Evolutionary conservation across 2,113 vertebrate genomes (phyloP).

Genomic region (Gavialis gangeticus): DNA sequence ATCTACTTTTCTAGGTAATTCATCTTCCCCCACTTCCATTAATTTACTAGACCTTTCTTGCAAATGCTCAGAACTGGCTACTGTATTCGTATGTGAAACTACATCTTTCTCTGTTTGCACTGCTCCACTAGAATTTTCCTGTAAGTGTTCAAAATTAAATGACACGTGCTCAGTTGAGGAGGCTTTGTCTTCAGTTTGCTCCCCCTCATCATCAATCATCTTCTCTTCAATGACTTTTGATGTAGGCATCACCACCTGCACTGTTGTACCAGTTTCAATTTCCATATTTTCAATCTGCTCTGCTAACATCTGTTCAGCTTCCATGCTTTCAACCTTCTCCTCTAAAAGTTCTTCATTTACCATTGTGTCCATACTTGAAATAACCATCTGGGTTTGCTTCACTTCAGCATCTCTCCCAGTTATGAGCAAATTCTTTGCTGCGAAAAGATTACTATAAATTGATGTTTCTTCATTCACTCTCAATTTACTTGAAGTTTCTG

Average conservation of each 20-base stretch:
- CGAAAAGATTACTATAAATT: not conserved
- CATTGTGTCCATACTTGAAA: not conserved
- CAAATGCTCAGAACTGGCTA: not conserved
- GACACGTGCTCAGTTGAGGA: not conserved
- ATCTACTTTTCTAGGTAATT: not conserved
- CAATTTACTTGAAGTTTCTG: not conserved
- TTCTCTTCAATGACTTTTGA: not conserved
- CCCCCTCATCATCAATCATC: not conserved
- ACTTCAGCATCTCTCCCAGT: constrained; percentile 11
- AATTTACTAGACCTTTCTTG: not conserved
- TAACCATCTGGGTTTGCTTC: not conserved
- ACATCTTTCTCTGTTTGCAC: not conserved
- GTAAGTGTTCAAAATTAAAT: not conserved
- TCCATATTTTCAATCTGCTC: not conserved
- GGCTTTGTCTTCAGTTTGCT: not conserved
- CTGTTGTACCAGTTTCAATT: not conserved
- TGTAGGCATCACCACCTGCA: not conserved
- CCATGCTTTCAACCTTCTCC: not conserved
- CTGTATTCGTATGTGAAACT: not conserved
- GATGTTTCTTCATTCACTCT: not conserved
- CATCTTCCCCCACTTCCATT: not conserved
- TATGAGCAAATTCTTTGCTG: not conserved
- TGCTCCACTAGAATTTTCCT: not conserved
- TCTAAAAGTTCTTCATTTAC: not conserved
- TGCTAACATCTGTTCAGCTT: not conserved